Percentiles rank a stretch among this genome's conserved stretches.
phyloP scores from a whole-genome alignment of 2,888 invertebrate species.

The Ypsolopha scabrella region DNA sequence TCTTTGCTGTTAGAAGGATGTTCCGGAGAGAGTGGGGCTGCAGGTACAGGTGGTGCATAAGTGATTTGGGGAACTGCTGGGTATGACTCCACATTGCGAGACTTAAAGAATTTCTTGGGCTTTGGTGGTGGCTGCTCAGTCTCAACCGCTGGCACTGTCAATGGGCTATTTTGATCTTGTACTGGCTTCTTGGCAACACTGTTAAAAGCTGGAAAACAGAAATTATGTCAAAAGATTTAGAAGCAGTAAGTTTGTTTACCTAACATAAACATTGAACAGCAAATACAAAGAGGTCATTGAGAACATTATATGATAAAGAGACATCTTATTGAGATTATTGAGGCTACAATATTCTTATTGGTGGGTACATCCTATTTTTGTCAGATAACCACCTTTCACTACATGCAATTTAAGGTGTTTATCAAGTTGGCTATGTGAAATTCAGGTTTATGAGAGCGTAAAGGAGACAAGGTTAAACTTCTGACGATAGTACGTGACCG shows the following conservation, averaged over 20 bases:
- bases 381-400: no score
- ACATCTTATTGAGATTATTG: no score
- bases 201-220: conserved; percentile 48
- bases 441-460: conserved; percentile 1
- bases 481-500: not conserved
- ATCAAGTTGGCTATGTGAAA: not conserved
- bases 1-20: conserved; percentile 51
- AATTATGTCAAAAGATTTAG: no score
- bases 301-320: no score
- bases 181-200: conserved; percentile 55
- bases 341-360: no score
- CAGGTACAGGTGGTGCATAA: conserved; percentile 59
- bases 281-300: no score
- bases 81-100: conserved; percentile 77
- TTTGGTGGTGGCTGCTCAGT: conserved; percentile 72
- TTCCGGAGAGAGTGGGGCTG: conserved; percentile 57
- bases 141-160: conserved; percentile 65
- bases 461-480: not conserved
- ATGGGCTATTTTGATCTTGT: conserved; percentile 66
- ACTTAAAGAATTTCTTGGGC: conserved; percentile 93
- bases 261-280: no score
- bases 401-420: no score
- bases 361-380: no score
- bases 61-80: conserved; percentile 66
- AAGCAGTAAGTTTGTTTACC: no score